These are phyloP conservation scores for Rhadina sibilatrix DNA, from an alignment of 2,113 vertebrate species.

Conservation along the genomic window DNA sequence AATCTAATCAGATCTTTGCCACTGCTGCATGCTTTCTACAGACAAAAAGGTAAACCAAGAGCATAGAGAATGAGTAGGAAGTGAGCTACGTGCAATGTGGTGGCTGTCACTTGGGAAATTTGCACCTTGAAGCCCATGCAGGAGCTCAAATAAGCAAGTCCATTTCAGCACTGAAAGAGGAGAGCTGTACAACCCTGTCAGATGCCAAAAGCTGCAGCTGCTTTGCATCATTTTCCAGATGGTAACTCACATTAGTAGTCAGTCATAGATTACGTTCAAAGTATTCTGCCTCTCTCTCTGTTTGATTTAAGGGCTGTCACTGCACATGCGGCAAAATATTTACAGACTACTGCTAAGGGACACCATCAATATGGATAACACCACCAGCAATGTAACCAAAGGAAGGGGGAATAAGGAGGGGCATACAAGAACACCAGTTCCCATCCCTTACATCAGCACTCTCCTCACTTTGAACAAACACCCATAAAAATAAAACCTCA, in stretches of 20 bases:
- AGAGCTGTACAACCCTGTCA: not conserved
- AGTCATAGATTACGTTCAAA: conserved; percentile 13
- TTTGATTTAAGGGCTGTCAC: conserved; percentile 37
- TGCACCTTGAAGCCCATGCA: not conserved
- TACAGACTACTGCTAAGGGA: conserved; percentile 29
- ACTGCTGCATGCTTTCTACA: not conserved
- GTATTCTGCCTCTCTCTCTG: not conserved
- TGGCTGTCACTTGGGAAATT: not conserved
- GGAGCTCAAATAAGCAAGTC: not conserved
- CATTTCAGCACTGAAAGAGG: not conserved
- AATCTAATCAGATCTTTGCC: not conserved
- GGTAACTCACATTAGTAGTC: conserved; percentile 34
- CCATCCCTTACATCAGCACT: not conserved
- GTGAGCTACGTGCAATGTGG: rapidly evolving
- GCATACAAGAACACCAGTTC: not conserved
- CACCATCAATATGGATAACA: not conserved
- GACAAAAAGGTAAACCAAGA: not conserved
- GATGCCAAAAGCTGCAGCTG: conserved; percentile 49
- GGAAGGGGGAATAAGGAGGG: not conserved
- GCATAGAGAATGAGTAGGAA: not conserved
- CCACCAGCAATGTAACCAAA: not conserved
- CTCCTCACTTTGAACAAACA: not conserved
- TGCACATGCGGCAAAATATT: conserved; percentile 27
- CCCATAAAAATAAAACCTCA: not conserved
- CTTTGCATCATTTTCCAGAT: conserved; percentile 45